Evolutionary conservation across 2,888 invertebrate genomes (phyloP).

Genomic region (Lamellibrachia satsuma): DNA sequence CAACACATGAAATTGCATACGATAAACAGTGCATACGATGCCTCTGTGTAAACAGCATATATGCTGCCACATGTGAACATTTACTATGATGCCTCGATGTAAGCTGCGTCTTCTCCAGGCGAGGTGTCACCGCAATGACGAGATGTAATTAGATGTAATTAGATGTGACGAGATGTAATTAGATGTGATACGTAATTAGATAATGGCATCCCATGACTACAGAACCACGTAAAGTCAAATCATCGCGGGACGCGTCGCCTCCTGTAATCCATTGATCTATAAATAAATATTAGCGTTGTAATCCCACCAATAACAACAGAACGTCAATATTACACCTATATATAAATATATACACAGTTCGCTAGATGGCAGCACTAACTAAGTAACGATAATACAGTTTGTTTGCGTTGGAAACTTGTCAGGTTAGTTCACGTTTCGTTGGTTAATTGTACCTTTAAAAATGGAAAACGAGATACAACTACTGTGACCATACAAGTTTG

Average conservation of each 20-base stretch:
- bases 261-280: neutral
- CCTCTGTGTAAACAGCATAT: too few relatives aligned
- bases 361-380: neutral
- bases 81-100: neutral
- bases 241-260: neutral
- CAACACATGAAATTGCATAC: too few relatives aligned
- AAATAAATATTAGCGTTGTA: neutral
- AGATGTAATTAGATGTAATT: neutral
- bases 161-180: too few relatives aligned
- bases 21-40: too few relatives aligned
- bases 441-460: too few relatives aligned
- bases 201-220: neutral
- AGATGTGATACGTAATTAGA: neutral
- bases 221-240: neutral
- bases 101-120: neutral
- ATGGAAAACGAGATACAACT: too few relatives aligned
- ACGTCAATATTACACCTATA: neutral
- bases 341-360: neutral
- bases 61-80: too few relatives aligned
- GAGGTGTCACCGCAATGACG: neutral
- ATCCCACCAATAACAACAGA: neutral
- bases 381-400: neutral
- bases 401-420: neutral
- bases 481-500: too few relatives aligned
- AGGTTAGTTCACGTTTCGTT: too few relatives aligned